Base-by-base conservation (phyloP, 2,888 invertebrate genomes). In the Caenorhabditis doughertyi region DNA sequence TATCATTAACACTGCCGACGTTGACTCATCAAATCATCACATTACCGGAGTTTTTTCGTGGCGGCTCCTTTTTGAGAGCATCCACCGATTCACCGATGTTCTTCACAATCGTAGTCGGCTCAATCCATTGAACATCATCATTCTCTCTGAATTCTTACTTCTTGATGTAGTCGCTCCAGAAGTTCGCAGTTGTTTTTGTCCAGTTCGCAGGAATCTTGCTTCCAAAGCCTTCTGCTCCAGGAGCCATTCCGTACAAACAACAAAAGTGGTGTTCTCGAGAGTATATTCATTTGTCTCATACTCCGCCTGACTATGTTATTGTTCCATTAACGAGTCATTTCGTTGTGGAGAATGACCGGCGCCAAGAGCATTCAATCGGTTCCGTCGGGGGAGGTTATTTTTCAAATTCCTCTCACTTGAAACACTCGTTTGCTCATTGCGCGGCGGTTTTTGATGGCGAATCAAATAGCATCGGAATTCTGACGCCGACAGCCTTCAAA, bases 331-430 rank as follows among this genome's bases (percentile, higher is more conserved):
- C 18, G 81, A 58, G 1, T 71, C 68, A 23, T 68, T 68, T n/a
- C 68, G 51, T 13, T 67, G 71, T 3, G 83, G 74, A 5, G 83
- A 81, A 1, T 84, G 64, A 3, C 84, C 84, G 8, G 79, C 76
- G 25, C 79, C 82, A 16, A 84, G 76, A 2, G 85, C 83, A 42
- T 85, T 84, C 51, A 84, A 84, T 8, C 84, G 81, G 42, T 85
- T 74, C 3, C 85, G 62, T 32, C 84, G 71, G 8, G 53, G 74
- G 27, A 53, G 32, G 44, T 72, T 76, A 16, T 84, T 80, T 53
- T 84, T 70, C 21, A 82, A 7, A 4, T 32, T 4, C 9, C 4
- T 32, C 25, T 55, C 55, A 65, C 65, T 70, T 0, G 51, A 62
- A 0, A 60, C 81, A 68, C 67, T 68, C 65, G 73, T 82, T 55